Evolutionary conservation across 2,113 vertebrate species (phyloP), one percentile per base, ranked within the genome.

Genomic region (Coturnix japonica): DNA sequence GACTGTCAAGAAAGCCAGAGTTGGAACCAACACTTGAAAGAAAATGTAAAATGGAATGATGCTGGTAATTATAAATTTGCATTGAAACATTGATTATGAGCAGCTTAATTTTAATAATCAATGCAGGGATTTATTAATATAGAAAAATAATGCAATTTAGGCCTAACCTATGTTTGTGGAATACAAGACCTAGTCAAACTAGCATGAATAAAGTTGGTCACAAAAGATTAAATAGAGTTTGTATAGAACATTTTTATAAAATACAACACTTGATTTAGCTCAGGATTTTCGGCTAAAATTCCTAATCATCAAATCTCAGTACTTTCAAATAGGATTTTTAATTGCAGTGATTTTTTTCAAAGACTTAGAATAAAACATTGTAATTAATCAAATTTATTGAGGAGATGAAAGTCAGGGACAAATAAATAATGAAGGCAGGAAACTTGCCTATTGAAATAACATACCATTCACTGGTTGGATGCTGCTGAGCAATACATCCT

Each of bases 21-120:
- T 46, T 91, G 87, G 28, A 87, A 81, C n/a, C 39, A 79, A 8
- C 76, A 65, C 19, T 61, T 91, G 31, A 67, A 85, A 84, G 43
- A 84, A 94, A 89, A 77, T 37, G 9, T 56, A 92, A 53, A 91
- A 77, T 80, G 47, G 73, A 85, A 84, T 92, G 0, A 85, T 91
- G 25, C 35, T 63, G 31, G 37, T 81, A 85, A 65, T 89, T 82
- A 61, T 61, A 81, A 65, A 69, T 70, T 69, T 85, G 46, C 11
- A 66, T 54, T 39, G 33, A 87, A 79, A 51, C 75, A 71, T 59
- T 66, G 81, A 91, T 87, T 89, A 30, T 66, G 41, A 80, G 49
- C 49, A 87, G 28, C 49, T 89, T 59, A 85, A 85, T 61, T 21
- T 81, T 35, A 78, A 57, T 15, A 81, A 9, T 79, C 54, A 44